A percentile compares a stretch with the other conserved stretches of the same genome.
Conservation (phyloP, 2,113 vertebrate genomes). For the Microcebus jonahi region DNA sequence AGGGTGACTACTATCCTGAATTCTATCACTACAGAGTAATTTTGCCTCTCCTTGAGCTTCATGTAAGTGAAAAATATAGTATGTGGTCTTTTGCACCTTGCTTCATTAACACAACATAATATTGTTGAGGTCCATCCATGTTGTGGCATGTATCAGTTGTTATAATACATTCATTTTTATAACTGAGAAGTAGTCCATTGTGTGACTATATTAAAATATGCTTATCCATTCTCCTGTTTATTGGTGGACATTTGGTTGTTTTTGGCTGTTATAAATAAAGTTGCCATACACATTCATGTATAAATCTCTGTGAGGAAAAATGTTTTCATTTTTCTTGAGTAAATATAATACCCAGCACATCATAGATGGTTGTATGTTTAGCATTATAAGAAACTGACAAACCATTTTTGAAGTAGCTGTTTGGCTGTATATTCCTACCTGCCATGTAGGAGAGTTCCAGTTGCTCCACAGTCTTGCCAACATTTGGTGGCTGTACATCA, state of each 20-base stretch:
- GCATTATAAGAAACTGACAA: neutral
- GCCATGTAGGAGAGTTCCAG: neutral
- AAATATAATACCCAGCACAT: neutral
- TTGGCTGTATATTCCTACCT: neutral
- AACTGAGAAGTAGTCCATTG: neutral
- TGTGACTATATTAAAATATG: neutral
- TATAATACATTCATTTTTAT: neutral
- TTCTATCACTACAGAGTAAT: neutral
- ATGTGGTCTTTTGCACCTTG: neutral
- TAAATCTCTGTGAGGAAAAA: neutral
- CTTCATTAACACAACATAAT: neutral
- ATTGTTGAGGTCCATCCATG: neutral
- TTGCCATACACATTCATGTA: neutral
- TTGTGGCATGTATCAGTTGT: neutral
- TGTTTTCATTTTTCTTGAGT: neutral
- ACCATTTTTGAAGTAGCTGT: neutral
- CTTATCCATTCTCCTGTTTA: neutral
- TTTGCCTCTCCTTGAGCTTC: neutral
- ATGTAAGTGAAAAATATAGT: neutral
- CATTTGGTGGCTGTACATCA: neutral
- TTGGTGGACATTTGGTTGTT: neutral
- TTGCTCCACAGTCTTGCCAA: neutral
- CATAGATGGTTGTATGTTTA: neutral
- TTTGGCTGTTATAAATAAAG: neutral
- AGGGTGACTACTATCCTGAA: neutral